Evolutionary conservation across 2,113 vertebrate species (phyloP).

Genomic region (Carassius carassius): DNA sequence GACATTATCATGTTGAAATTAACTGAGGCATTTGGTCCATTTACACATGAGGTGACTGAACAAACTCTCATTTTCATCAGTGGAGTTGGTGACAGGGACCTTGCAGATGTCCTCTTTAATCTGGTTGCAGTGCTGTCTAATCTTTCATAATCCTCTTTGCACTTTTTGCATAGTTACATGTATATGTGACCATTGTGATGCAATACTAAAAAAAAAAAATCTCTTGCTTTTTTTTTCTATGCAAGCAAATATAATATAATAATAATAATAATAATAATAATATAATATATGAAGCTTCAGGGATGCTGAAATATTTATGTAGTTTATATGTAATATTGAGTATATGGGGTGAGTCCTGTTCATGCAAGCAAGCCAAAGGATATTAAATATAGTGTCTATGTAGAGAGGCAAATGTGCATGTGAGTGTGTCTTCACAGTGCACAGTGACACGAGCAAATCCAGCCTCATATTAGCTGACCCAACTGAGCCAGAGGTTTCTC

Average conservation of each 20-base stretch:
- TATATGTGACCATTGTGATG: constrained; percentile 32
- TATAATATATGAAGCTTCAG: constrained; percentile 5
- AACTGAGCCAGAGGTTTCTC: neutral
- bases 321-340: neutral
- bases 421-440: neutral
- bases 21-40: constrained; percentile 23
- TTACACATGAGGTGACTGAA: constrained; percentile 22
- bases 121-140: constrained; percentile 44
- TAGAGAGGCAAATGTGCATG: neutral
- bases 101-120: constrained; percentile 60
- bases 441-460: constrained; percentile 24
- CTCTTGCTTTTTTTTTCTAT: neutral
- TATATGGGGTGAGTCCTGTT: neutral
- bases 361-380: neutral
- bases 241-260: constrained; percentile 34
- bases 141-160: constrained; percentile 65
- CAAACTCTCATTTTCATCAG: constrained; percentile 19
- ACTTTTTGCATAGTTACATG: constrained; percentile 46
- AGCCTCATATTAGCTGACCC: constrained; percentile 32
- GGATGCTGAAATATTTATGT: neutral
- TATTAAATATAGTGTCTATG: constrained; percentile 7
- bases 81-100: constrained; percentile 47
- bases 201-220: neutral
- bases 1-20: constrained; percentile 37
- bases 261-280: no score